A percentile compares a stretch with the other conserved stretches of the same genome.
Evolutionary conservation across 2,113 vertebrate species (phyloP).

Genomic region (Daphoenositta chrysoptera): DNA sequence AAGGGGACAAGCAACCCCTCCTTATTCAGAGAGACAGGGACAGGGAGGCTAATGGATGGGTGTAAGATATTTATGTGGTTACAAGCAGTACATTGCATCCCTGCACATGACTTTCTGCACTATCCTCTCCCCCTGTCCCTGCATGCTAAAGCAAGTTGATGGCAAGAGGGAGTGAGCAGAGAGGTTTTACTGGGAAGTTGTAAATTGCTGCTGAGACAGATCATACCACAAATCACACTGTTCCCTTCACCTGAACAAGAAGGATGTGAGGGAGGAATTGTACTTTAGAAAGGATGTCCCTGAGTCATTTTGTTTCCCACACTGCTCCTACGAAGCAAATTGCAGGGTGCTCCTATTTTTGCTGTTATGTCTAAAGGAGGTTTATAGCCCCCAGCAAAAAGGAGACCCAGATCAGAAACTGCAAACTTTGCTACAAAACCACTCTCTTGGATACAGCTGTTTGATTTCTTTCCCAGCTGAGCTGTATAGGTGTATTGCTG

Average conservation of each 20-base stretch:
- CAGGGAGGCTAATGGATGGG: slow-evolving; percentile 7
- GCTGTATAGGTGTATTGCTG: background rate
- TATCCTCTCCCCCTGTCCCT: background rate
- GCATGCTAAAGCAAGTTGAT: background rate
- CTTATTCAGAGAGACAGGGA: background rate
- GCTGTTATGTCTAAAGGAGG: background rate
- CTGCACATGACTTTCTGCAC: background rate
- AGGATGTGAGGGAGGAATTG: slow-evolving; percentile 14
- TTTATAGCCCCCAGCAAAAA: background rate
- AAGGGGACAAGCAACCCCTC: background rate
- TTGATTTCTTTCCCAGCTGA: background rate
- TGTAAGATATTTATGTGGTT: slow-evolving; percentile 43
- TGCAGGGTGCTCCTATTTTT: background rate
- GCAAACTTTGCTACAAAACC: background rate
- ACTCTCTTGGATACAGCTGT: background rate
- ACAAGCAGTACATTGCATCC: background rate
- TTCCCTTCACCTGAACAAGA: slow-evolving; percentile 36
- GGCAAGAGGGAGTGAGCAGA: background rate
- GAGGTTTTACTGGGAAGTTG: background rate
- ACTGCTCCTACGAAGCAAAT: background rate
- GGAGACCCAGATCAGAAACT: background rate
- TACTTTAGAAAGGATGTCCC: background rate
- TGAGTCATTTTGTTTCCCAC: background rate
- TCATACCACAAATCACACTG: slow-evolving; percentile 30
- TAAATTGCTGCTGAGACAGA: slow-evolving; percentile 28